Evolutionary conservation across 2,113 vertebrate genomes (phyloP), one percentile per base, ranked within the genome.

Genomic region (Istiophorus platypterus): DNA sequence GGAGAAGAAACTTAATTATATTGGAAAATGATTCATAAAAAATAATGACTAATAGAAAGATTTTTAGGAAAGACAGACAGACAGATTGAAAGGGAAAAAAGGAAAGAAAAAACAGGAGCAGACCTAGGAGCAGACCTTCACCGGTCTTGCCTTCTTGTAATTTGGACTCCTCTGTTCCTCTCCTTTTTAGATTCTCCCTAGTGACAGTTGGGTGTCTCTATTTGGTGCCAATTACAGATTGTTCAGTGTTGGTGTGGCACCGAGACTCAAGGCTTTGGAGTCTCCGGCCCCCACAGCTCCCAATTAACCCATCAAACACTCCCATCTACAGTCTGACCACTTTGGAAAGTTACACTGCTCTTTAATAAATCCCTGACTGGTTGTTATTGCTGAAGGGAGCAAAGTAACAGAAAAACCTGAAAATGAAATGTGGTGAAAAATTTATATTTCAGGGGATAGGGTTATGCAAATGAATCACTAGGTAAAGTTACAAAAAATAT

Each of bases 221-320:
- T 90, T 80, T 88, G 87, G 85, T 89, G 89, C 90, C 91, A 92
- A 91, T 92, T 92, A 92, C 82, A 91, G 90, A 91, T 92, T 91
- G 90, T 83, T 90, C 78, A 5, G 78, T 37, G 47, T 24, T 84
- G 89, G 87, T 76, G 2, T 85, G 89, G 77, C 49, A 47, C 90
- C 87, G 91, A 62, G 90, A 87, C 56, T 88, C 72, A 81, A 89
- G 91, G 89, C 89, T 88, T 83, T 69, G 69, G 64, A 73, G 66
- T 80, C 82, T 87, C 67, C n/a, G 58, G 78, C 78, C 75, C 87
- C 90, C 78, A 80, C 80, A 72, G 88, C 61, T 90, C 80, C 87
- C 85, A 90, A 91, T 92, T 91, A 90, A 90, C 84, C 76, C 85
- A 90, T 88, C 87, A 89, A 92, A 92, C 76, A 72, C 82, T 85